A percentile compares a stretch with the other conserved stretches of the same genome.
Conservation (phyloP, 2,113 vertebrate species). For the Nesogale talazaci region DNA sequence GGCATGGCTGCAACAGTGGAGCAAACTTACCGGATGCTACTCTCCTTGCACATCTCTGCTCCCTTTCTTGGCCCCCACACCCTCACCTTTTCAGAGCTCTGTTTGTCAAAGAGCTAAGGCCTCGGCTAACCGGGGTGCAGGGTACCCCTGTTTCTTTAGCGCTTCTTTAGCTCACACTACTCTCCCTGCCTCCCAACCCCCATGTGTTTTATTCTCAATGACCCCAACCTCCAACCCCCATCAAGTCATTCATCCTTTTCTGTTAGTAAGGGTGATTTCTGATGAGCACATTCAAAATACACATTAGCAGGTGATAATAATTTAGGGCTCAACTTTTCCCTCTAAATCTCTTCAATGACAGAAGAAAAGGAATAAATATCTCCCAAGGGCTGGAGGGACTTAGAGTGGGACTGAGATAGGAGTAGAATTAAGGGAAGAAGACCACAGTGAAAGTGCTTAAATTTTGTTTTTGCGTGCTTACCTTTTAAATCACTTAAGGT, state of each 20-base stretch:
- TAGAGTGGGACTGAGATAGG: not conserved
- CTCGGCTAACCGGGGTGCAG: not conserved
- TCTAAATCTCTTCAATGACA: not conserved
- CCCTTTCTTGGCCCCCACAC: too few species aligned
- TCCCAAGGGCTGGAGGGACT: not conserved
- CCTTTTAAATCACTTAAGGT: not conserved
- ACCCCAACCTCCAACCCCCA: not conserved
- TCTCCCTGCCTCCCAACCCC: not conserved
- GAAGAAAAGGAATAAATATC: not conserved
- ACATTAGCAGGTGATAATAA: not conserved
- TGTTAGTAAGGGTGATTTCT: not conserved
- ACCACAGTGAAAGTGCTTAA: not conserved
- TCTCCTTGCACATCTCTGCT: not conserved
- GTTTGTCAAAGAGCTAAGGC: not conserved
- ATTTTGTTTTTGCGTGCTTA: slow-evolving; percentile 33
- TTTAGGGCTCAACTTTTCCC: not conserved
- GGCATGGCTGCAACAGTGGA: not conserved
- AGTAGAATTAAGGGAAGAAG: not conserved
- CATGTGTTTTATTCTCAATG: not conserved
- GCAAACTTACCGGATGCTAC: not conserved
- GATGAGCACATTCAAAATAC: not conserved
- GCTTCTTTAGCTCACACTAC: not conserved
- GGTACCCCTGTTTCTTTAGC: not conserved
- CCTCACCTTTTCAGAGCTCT: not conserved
- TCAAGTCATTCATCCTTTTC: not conserved